Percentiles rank a stretch among this genome's conserved stretches.
phyloP scores from a whole-genome alignment of 2,888 invertebrate genomes.

The Acanthococcus lagerstroemiae region DNA sequence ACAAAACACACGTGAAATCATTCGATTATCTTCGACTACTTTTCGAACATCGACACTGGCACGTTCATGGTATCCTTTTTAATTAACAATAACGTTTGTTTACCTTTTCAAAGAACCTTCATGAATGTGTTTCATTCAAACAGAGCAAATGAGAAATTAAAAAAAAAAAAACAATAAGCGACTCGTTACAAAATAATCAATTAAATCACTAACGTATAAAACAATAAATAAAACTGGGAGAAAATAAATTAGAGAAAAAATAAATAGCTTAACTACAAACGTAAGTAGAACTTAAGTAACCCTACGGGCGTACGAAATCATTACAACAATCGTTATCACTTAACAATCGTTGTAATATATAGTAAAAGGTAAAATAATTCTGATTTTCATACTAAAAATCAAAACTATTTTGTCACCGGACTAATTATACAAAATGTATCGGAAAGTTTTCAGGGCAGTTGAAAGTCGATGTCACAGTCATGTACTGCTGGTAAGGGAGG shows the following conservation, averaged over 20 bases:
- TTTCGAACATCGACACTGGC: too few relatives aligned
- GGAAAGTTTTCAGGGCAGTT: neutral
- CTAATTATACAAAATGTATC: neutral
- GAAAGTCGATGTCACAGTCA: too few relatives aligned
- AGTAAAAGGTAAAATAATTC: neutral
- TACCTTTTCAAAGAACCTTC: too few relatives aligned
- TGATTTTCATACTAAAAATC: neutral
- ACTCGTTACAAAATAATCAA: neutral
- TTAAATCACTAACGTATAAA: neutral
- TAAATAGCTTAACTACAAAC: slow-evolving; percentile 4
- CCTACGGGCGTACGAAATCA: neutral
- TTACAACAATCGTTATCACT: neutral
- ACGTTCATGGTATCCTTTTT: too few relatives aligned
- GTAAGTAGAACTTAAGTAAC: neutral
- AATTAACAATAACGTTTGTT: too few relatives aligned
- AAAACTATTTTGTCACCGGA: neutral
- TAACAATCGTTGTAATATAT: neutral
- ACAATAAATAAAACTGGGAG: slow-evolving; percentile 1
- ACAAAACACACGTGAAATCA: neutral
- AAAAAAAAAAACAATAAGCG: neutral
- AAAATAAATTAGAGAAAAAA: slow-evolving; percentile 1
- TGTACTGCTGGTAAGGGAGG: neutral
- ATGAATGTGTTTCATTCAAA: too few relatives aligned
- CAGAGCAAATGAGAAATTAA: too few relatives aligned
- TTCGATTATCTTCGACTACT: too few relatives aligned